Percentiles rank a stretch among this genome's conserved stretches.
Evolutionary conservation across 2,113 vertebrate species (phyloP).

Genomic region (Ochotona princeps): DNA sequence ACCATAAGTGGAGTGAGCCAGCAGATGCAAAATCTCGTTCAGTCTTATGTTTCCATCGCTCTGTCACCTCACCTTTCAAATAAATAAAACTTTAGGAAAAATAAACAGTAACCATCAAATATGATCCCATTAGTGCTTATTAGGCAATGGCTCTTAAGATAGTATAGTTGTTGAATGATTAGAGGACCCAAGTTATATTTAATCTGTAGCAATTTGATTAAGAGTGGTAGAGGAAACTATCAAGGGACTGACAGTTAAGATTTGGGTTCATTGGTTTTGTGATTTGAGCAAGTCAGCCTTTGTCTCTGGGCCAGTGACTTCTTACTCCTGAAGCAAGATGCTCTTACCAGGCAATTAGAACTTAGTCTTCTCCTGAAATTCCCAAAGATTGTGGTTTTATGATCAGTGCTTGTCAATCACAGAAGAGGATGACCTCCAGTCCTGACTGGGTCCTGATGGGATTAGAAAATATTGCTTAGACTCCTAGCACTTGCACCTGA

Average conservation of each 20-base stretch:
- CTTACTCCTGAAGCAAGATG: neutral
- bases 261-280: neutral
- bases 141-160: neutral
- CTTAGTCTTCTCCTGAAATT: neutral
- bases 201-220: constrained; percentile 52
- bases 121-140: neutral
- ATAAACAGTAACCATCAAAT: neutral
- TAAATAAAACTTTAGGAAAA: too few relatives aligned
- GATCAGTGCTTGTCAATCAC: too few relatives aligned
- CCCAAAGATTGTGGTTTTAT: neutral
- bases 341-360: neutral
- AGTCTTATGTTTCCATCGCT: too few relatives aligned
- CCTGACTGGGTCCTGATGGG: neutral
- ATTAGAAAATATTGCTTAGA: neutral
- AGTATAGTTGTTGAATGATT: neutral
- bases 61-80: too few relatives aligned
- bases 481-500: neutral
- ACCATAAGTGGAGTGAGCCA: too few relatives aligned
- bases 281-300: neutral
- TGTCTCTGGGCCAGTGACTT: neutral
- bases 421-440: neutral
- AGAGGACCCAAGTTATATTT: constrained; percentile 28
- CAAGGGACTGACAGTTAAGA: neutral
- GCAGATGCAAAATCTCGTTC: too few relatives aligned
- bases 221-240: neutral